These are phyloP conservation scores for Cyprinodon variegatus DNA, from an alignment of 2,113 vertebrate genomes.

Conservation along the genomic window DNA sequence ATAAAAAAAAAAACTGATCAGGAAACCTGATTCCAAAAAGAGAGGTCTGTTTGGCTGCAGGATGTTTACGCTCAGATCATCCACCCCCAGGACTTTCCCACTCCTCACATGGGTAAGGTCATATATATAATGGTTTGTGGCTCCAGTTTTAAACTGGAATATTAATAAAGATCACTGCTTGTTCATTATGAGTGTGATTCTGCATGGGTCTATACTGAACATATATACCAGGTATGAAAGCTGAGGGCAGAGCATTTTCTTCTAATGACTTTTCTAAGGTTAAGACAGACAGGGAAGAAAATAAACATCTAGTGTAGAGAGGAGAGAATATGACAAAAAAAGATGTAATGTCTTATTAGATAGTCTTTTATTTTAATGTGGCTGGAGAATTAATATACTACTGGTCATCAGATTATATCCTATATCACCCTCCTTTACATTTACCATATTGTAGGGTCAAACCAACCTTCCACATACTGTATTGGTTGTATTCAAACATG, in stretches of 20 bases:
- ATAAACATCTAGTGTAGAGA: not conserved
- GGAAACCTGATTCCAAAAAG: not conserved
- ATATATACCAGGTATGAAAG: slow-evolving; percentile 40
- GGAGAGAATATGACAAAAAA: not conserved
- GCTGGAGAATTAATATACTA: too few species aligned
- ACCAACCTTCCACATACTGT: too few species aligned
- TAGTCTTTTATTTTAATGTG: too few species aligned
- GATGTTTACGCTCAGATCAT: not conserved
- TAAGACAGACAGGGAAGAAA: not conserved
- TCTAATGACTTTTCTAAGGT: slow-evolving; percentile 52
- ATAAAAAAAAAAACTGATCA: not conserved
- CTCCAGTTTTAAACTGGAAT: slow-evolving; percentile 3
- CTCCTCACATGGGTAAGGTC: not conserved
- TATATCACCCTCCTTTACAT: too few species aligned
- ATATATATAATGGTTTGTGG: not conserved
- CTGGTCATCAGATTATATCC: too few species aligned
- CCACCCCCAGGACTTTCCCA: not conserved
- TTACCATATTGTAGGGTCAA: too few species aligned
- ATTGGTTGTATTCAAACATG: too few species aligned
- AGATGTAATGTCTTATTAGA: not conserved
- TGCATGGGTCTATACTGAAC: slow-evolving; percentile 4
- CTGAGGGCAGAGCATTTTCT: slow-evolving; percentile 31
- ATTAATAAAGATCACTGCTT: slow-evolving; percentile 2
- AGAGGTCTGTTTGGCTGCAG: slow-evolving; percentile 2
- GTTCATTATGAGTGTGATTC: not conserved